Evolutionary conservation across 2,113 vertebrate species (phyloP).

Genomic region (Macquaria australasica): DNA sequence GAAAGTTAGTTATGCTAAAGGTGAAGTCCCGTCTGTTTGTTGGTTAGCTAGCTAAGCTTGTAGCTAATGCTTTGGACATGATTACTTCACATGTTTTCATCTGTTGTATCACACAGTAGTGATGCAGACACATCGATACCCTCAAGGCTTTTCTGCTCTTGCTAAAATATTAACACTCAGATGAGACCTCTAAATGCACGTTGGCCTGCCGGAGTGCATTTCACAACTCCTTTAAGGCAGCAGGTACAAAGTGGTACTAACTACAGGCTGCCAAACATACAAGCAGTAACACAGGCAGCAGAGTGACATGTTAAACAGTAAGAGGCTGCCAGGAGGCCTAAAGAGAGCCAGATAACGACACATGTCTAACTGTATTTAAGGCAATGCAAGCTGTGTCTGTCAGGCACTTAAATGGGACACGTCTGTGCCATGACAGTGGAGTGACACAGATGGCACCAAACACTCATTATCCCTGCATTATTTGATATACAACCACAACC

Average conservation of each 20-base stretch:
- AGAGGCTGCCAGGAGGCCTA: neutral
- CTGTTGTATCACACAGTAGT: neutral
- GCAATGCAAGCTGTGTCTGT: neutral
- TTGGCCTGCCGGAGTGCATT: neutral
- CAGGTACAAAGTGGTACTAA: conserved; percentile 33
- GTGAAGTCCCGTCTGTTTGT: neutral
- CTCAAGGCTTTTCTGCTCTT: conserved; percentile 17
- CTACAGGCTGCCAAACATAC: conserved; percentile 27
- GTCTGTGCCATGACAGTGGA: conserved; percentile 15
- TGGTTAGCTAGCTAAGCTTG: neutral
- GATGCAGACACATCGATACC: neutral
- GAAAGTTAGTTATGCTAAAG: neutral
- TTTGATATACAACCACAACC: neutral
- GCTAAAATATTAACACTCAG: conserved; percentile 12
- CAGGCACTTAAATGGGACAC: neutral
- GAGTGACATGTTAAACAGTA: conserved; percentile 9
- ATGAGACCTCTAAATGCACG: neutral
- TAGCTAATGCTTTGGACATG: neutral
- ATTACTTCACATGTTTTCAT: neutral
- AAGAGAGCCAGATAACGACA: conserved; percentile 15
- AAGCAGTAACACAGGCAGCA: neutral
- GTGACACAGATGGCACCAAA: neutral
- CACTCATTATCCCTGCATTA: neutral
- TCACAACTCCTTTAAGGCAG: neutral
- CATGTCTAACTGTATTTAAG: neutral